Conservation (phyloP, 2,888 invertebrate genomes). For the Gymnocheta viridis region DNA sequence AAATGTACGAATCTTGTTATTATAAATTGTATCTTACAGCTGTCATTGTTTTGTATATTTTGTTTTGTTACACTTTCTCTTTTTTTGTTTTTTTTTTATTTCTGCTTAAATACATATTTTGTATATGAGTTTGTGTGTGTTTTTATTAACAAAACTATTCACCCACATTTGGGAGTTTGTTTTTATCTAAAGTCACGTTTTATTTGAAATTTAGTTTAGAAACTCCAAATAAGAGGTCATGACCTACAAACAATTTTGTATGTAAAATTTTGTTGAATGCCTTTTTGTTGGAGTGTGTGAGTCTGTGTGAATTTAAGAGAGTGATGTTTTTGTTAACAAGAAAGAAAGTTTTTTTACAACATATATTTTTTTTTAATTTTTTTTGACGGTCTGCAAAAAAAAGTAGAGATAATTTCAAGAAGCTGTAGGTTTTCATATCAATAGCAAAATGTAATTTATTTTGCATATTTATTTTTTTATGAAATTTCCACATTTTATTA, state of each 20-base stretch:
- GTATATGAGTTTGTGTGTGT: slow-evolving; percentile 11
- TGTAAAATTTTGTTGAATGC: slow-evolving; percentile 1
- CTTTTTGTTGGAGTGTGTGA: background rate
- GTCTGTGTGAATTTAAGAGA: background rate
- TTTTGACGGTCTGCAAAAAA: background rate
- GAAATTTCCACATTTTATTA: no score
- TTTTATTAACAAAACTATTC: slow-evolving; percentile 22
- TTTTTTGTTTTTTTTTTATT: slow-evolving; percentile 30
- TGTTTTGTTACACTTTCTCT: slow-evolving; percentile 74
- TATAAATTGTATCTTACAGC: slow-evolving; percentile 47
- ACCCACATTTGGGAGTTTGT: slow-evolving; percentile 45
- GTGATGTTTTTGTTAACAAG: slow-evolving; percentile 47
- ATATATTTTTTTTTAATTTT: background rate
- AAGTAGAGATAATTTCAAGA: background rate
- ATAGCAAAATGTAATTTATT: no score
- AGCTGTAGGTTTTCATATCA: slow-evolving; percentile 33
- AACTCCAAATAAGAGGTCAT: slow-evolving; percentile 64
- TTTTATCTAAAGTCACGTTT: slow-evolving; percentile 56
- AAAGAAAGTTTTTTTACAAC: slow-evolving; percentile 56
- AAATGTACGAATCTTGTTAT: background rate
- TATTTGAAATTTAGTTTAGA: slow-evolving; percentile 28
- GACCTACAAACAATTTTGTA: slow-evolving; percentile 58
- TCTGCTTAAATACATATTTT: background rate
- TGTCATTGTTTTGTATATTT: slow-evolving; percentile 52
- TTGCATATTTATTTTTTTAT: no score